Evolutionary conservation across 2,113 vertebrate genomes (phyloP).

Genomic region (Hypocryptadius cinnamomeus): DNA sequence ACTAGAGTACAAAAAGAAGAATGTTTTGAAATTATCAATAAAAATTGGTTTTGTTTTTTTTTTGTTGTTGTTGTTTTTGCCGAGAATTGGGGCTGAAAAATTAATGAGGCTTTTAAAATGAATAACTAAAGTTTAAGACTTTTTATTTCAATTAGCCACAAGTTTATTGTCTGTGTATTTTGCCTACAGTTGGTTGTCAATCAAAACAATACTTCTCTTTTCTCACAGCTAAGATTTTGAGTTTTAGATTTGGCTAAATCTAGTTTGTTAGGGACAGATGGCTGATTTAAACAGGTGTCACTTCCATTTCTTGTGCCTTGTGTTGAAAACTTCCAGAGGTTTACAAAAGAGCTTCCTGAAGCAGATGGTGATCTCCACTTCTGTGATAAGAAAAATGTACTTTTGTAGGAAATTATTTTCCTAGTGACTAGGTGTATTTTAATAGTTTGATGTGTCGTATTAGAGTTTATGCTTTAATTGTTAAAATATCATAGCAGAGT

Average conservation of each 20-base stretch:
- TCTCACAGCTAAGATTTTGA: neutral
- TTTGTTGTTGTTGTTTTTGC: neutral
- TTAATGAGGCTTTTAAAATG: neutral
- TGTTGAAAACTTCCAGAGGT: constrained; percentile 65
- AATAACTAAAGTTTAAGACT: neutral
- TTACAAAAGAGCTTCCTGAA: constrained; percentile 66
- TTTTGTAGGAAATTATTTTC: constrained; percentile 61
- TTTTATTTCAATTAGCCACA: neutral
- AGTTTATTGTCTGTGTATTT: neutral
- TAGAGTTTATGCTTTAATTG: neutral
- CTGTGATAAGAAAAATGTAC: constrained; percentile 45
- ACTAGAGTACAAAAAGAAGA: neutral
- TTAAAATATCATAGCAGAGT: neutral
- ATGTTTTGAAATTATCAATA: neutral
- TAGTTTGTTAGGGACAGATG: constrained; percentile 70
- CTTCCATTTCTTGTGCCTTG: constrained; percentile 67
- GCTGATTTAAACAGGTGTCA: constrained; percentile 75
- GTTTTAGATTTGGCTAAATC: constrained; percentile 37
- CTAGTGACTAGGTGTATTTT: neutral
- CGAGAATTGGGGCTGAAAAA: neutral
- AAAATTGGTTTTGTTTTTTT: neutral
- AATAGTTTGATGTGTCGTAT: neutral
- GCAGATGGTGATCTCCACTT: constrained; percentile 65
- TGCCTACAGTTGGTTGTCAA: neutral
- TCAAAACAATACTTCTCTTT: neutral